Percentiles rank a stretch among this genome's conserved stretches.
phyloP scores from a whole-genome alignment of 2,113 vertebrate genomes.

The Pseudopipra pipra region DNA sequence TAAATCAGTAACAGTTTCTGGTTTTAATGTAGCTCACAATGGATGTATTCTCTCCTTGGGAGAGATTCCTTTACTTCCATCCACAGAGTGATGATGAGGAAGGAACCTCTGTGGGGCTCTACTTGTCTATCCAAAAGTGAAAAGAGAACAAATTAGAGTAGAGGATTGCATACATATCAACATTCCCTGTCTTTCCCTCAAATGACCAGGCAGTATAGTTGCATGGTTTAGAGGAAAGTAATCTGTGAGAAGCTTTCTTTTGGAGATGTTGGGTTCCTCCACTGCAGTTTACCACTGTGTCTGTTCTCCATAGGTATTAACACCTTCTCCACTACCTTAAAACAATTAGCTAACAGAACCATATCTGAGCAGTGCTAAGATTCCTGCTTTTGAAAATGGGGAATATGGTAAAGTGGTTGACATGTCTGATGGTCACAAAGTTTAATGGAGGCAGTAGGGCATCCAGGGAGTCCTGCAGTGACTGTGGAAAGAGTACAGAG shows the following conservation, averaged over 20 bases:
- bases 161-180: not conserved
- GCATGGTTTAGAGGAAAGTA: fast-evolving
- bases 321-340: not conserved
- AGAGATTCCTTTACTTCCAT: not conserved
- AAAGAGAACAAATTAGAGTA: not conserved
- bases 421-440: not conserved
- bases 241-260: not conserved
- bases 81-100: fast-evolving
- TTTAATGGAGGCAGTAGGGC: not conserved
- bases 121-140: not conserved
- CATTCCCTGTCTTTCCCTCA: not conserved
- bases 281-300: not conserved
- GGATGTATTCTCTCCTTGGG: not conserved
- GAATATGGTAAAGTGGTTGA: not conserved
- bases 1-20: not conserved
- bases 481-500: not conserved
- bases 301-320: not conserved
- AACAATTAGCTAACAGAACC: not conserved
- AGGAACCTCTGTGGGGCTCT: not conserved
- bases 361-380: not conserved
- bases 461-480: not conserved
- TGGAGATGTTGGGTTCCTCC: fast-evolving
- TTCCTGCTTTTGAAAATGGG: not conserved
- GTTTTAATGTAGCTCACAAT: not conserved
- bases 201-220: not conserved